Evolutionary conservation across 2,888 invertebrate genomes (phyloP), one percentile per base, ranked within the genome.

Genomic region (Tanypteryx hageni): DNA sequence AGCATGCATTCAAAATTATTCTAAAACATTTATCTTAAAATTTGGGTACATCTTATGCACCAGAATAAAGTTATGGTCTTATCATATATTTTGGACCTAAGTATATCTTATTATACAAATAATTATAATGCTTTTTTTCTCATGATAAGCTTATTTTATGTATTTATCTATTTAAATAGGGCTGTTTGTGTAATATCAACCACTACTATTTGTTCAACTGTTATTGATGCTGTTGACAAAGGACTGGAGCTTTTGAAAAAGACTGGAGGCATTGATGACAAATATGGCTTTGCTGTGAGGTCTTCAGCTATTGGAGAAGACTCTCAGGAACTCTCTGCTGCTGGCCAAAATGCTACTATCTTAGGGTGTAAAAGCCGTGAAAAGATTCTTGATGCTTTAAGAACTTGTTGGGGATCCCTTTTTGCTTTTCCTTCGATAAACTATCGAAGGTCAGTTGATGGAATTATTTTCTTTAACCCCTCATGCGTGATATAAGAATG

Each of bases 291-390:
- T 94, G 97, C 97, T 0, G 97, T 97, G 0, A 95, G 97, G 94
- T 97, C 98, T 4, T 95, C 95, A 94, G 98, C 97, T 18, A 96
- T 97, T 83, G 97, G 97, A 8, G 98, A 98, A 95, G 98, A 98
- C 94, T 97, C 97, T 11, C 96, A 97, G 93, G 97, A 97, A 91
- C 95, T 97, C 16, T 98, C 98, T 0, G 97, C 97, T 7, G 98
- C 98, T 0, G 98, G 98, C 0, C 98, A 98, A 95, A 97, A 98
- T 95, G 97, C 97, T 93, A 98, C 98, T 0, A 96, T 97, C 93
- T 95, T 98, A 5, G 97, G 98, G 0, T 96, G 97, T 92, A 94
- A 94, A 68, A 96, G 95, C 0, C 94, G 95, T 81, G 95, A 95
- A 0, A 96, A 96, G 92, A 95, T 97, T 14, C 93, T 96, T 16